These are phyloP conservation scores for Sebastes trivittatus DNA, from an alignment of 2,797 vertebrate genomes.

Conservation along the genomic window DNA sequence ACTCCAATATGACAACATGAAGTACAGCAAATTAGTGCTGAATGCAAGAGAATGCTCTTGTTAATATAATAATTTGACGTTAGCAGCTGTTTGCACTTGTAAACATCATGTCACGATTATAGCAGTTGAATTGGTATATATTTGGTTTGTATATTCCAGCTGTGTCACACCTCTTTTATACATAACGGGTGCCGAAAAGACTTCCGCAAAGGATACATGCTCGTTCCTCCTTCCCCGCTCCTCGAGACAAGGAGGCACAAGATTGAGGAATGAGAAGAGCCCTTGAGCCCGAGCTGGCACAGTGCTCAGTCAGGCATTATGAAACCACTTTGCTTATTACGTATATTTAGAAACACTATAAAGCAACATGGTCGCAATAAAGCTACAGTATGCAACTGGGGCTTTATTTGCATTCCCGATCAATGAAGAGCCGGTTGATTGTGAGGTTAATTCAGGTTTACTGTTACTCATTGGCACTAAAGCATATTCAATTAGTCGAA, in stretches of 20 bases:
- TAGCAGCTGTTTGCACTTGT: background rate
- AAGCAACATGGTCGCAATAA: slow-evolving; percentile 20
- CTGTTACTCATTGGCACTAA: slow-evolving; percentile 44
- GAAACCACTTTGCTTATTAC: slow-evolving; percentile 35
- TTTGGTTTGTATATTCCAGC: background rate
- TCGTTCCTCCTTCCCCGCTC: background rate
- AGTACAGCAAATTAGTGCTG: background rate
- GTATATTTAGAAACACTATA: slow-evolving; percentile 47
- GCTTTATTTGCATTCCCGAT: slow-evolving; percentile 36
- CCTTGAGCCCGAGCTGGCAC: slow-evolving; percentile 24
- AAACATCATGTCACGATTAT: background rate
- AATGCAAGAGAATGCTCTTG: background rate
- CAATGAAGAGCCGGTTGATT: slow-evolving; percentile 28
- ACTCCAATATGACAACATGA: too few species aligned
- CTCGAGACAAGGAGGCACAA: background rate
- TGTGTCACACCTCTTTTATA: background rate
- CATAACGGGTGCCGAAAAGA: background rate
- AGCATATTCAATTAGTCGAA: slow-evolving; percentile 53
- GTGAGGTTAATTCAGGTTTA: slow-evolving; percentile 63
- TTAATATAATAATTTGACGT: background rate
- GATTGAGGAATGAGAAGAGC: background rate
- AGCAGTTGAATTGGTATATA: background rate
- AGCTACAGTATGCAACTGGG: slow-evolving; percentile 9
- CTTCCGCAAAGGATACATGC: background rate
- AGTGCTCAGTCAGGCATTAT: slow-evolving; percentile 21